Base-by-base conservation (phyloP, 2,888 invertebrate genomes). In the Octodonta nipae region DNA sequence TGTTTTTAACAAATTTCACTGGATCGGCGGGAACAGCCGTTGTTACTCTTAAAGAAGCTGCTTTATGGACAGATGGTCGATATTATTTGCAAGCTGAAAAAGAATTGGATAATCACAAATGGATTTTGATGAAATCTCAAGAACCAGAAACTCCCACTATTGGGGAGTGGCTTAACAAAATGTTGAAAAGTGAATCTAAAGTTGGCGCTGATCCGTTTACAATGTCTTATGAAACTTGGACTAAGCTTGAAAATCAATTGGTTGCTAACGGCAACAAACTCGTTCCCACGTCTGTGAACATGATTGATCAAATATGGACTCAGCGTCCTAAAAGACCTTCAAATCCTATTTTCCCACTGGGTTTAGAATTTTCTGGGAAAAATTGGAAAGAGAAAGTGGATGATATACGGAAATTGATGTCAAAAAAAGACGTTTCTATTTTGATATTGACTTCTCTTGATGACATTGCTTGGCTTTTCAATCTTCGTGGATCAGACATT, bases 31-130 rank as follows among this genome's bases (percentile, higher is more conserved):
- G 92, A 3, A 86, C 87, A 0, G 92, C 87, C 0, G 66, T 95
- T 5, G 71, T 96, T 26, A 91, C 92, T 0, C 56, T 66, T 1
- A 64, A 71, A 0, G 63, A 71, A 12, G 87, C 87, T 0, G 65
- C 81, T 3, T 59, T 99, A n/a, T 99, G 96, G 95, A 96, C 96
- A 0, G 98, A 99, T 63, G 96, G 95, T 0, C 68, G 98, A 5
- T 98, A 99, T 59, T 91, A 80, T 59, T 70, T 86, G 13, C 96
- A 98, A 38, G 42, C 42, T 27, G 17, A 6, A 6, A 35, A 38
- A 26, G 66, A 78, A 42, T 79, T 98, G 55, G 65, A 89, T 17
- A 87, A 89, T 56, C 54, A 65, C 1, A 69, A 78, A 35, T 98
- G 96, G 96, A 79, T 72, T 0, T 65, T 96, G 4, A 93, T 96